Evolutionary conservation across 2,113 vertebrate genomes (phyloP).

Genomic region (Phocoena phocoena): DNA sequence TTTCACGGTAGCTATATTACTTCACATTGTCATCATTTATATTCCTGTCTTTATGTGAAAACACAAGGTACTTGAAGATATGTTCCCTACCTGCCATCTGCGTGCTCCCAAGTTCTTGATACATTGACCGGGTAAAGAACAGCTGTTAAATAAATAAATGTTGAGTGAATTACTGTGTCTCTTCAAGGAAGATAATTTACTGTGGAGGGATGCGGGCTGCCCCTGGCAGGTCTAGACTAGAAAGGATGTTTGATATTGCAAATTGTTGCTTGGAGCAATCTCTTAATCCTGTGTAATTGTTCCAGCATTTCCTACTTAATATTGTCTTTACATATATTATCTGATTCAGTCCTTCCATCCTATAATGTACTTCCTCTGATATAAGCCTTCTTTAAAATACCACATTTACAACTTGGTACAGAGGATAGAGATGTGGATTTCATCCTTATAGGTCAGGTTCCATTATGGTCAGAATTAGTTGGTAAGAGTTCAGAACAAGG

Average conservation of each 20-base stretch:
- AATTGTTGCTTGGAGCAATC: neutral
- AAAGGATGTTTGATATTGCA: neutral
- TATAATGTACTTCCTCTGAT: neutral
- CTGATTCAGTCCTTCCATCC: neutral
- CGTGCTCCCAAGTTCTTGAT: neutral
- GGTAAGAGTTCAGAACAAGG: neutral
- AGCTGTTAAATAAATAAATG: neutral
- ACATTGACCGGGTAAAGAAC: neutral
- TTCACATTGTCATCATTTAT: neutral
- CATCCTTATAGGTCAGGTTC: neutral
- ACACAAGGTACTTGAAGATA: neutral
- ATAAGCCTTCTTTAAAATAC: neutral
- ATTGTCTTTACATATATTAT: neutral
- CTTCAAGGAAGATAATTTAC: neutral
- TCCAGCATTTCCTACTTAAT: neutral
- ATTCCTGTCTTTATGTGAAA: neutral
- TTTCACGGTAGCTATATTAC: neutral
- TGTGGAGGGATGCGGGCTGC: neutral
- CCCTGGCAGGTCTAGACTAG: neutral
- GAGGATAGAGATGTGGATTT: neutral
- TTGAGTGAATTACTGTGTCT: neutral
- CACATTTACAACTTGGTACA: neutral
- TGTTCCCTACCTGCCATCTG: neutral
- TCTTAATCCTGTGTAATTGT: neutral
- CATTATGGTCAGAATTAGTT: neutral